phyloP scores from a whole-genome alignment of 1,140 invertebrate genomes.

The Dinothrombium tinctorium region DNA sequence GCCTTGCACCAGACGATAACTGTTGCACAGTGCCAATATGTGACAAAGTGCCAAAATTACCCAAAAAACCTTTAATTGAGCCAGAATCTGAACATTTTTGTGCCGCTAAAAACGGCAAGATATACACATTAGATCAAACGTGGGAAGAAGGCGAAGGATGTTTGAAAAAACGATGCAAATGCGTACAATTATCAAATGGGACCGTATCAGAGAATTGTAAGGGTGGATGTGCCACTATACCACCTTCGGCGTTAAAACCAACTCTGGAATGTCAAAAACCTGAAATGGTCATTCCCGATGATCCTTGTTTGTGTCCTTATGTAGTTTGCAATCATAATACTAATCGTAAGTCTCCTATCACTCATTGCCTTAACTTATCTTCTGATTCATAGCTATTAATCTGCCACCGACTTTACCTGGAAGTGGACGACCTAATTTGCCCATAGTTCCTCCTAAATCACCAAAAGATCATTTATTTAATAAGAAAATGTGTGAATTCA shows the following conservation, averaged over 20 bases:
- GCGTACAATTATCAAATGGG: constrained; percentile 13
- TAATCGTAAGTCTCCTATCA: not conserved
- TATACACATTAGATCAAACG: constrained; percentile 12
- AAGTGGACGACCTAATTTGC: not conserved
- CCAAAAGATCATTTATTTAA: no score
- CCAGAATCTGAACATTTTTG: constrained; percentile 20
- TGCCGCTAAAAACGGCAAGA: constrained; percentile 30
- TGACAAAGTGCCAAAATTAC: constrained; percentile 35
- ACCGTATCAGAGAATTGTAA: constrained; percentile 13
- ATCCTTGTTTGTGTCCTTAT: constrained; percentile 16
- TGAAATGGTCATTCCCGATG: constrained; percentile 14
- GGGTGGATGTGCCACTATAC: constrained; percentile 14
- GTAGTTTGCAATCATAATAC: constrained; percentile 15
- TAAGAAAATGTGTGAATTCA: constrained; percentile 28
- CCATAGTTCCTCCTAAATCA: no score
- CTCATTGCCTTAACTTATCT: not conserved
- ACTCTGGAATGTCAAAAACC: constrained; percentile 15
- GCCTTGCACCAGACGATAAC: constrained; percentile 41
- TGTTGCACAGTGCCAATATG: constrained; percentile 62
- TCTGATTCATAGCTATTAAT: not conserved
- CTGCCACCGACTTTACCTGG: not conserved
- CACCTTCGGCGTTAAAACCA: constrained; percentile 11
- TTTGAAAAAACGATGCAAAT: constrained; percentile 13
- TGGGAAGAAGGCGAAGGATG: constrained; percentile 14
- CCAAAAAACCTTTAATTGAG: constrained; percentile 23